Base-by-base conservation (phyloP, 2,797 vertebrate species). In the Astyanax mexicanus region DNA sequence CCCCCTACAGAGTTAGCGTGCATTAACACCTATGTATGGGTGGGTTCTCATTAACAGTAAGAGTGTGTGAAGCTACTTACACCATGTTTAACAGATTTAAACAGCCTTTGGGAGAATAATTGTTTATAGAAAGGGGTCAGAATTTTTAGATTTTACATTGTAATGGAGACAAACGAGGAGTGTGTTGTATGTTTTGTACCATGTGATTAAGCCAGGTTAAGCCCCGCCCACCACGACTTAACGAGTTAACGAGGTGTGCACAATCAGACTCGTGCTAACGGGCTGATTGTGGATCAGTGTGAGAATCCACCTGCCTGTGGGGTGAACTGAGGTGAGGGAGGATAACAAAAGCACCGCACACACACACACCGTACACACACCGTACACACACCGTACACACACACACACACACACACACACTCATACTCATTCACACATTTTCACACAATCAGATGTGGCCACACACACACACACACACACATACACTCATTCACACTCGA, bases 321-420 rank as follows among this genome's bases (percentile, higher is more conserved):
- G 91, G 89, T 91, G 90, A 93, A 89, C 84, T 85, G 88, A 92
- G 91, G 91, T 91, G 90, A 92, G 89, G 40, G 70, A 84, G 68
- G 86, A 88, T 83, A 91, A 92, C 91, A 92, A 92, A 93, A 88
- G 86, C 81, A 81, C 42, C 47, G 42, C 47, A 45, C n/a, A 65
- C 72, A 67, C 68, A 65, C 58, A 62, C 32, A 32, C 19, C n/a
- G n/a, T n/a, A 9, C 23, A 23, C 44, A 19, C 45, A 35, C 29
- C n/a, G n/a, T n/a, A 11, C 23, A 54, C 35, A 65, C 17, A 21
- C 27, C 21, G 38, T 19, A 69, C 49, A 86, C 42, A 42, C 40
- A 27, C 29, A 9, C 51, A 58, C 49, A n/a, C 69, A 49, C 25
- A 37, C n/a, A 37, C 32, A 61, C n/a, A n/a, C n/a, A n/a, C n/a